phyloP scores from a whole-genome alignment of 2,113 vertebrate genomes.

The Crotophaga sulcirostris region DNA sequence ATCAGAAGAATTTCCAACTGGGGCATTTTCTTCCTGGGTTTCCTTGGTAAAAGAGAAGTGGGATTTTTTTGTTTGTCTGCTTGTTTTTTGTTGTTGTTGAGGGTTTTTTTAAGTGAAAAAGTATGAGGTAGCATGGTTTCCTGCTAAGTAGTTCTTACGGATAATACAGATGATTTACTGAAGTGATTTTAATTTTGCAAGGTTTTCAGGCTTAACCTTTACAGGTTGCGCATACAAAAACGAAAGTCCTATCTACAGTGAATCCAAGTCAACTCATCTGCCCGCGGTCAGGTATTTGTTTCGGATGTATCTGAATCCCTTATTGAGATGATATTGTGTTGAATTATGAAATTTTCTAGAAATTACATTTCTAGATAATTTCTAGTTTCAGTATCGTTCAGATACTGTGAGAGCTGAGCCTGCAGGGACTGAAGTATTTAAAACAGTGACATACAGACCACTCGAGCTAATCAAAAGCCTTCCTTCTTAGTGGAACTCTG shows the following conservation, averaged over 20 bases:
- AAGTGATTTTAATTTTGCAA: not conserved
- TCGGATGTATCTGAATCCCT: not conserved
- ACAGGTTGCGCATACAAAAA: not conserved
- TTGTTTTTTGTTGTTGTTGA: not conserved
- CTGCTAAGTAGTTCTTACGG: not conserved
- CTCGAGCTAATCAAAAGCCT: not conserved
- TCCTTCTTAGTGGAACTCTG: not conserved
- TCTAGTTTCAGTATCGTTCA: not conserved
- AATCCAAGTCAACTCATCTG: not conserved
- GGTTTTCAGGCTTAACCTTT: not conserved
- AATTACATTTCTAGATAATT: not conserved
- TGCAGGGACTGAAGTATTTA: not conserved
- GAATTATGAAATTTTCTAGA: not conserved
- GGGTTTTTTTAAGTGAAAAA: not conserved
- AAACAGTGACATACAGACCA: not conserved
- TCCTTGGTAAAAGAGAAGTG: not conserved
- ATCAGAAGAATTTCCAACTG: not conserved
- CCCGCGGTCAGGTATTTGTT: not conserved
- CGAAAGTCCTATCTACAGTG: not conserved
- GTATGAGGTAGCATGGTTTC: not conserved
- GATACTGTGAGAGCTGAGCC: not conserved
- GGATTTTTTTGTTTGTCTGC: not conserved
- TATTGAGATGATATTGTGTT: not conserved
- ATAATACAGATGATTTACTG: not conserved
- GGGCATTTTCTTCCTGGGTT: not conserved